phyloP scores from a whole-genome alignment of 1,140 invertebrate genomes.

The Babylonia areolata region DNA sequence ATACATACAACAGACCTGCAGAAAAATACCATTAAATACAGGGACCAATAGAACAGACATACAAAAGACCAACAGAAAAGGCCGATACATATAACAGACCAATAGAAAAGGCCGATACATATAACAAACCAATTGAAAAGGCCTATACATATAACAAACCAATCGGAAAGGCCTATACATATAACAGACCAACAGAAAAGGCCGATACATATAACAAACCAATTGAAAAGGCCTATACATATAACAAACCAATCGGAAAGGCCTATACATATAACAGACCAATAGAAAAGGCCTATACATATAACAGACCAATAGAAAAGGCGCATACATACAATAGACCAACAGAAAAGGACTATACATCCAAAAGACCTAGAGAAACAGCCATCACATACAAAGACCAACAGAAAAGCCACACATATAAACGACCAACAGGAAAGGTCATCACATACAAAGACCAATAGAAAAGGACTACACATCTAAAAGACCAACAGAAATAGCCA shows the following conservation, averaged over 20 bases:
- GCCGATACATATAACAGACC: neutral
- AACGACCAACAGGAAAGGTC: slow-evolving; percentile 5
- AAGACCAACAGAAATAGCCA: too few relatives aligned
- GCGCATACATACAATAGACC: neutral
- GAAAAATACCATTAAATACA: slow-evolving; percentile 44
- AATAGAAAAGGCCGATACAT: slow-evolving; percentile 30
- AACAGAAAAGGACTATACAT: slow-evolving; percentile 27
- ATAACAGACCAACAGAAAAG: slow-evolving; percentile 44
- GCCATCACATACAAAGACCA: neutral
- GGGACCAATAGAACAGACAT: too few relatives aligned
- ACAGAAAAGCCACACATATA: slow-evolving; percentile 45
- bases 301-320: slow-evolving; percentile 44
- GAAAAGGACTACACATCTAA: slow-evolving; percentile 32
- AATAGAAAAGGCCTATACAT: slow-evolving; percentile 27
- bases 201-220: neutral
- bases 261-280: neutral
- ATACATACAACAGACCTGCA: neutral
- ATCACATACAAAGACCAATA: neutral
- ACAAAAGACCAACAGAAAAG: too few relatives aligned
- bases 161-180: slow-evolving; percentile 25
- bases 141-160: neutral
- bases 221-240: slow-evolving; percentile 27
- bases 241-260: slow-evolving; percentile 44
- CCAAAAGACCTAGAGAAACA: slow-evolving; percentile 42
- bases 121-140: slow-evolving; percentile 44